phyloP scores from a whole-genome alignment of 1,140 invertebrate species.

The Orchesella cincta region DNA sequence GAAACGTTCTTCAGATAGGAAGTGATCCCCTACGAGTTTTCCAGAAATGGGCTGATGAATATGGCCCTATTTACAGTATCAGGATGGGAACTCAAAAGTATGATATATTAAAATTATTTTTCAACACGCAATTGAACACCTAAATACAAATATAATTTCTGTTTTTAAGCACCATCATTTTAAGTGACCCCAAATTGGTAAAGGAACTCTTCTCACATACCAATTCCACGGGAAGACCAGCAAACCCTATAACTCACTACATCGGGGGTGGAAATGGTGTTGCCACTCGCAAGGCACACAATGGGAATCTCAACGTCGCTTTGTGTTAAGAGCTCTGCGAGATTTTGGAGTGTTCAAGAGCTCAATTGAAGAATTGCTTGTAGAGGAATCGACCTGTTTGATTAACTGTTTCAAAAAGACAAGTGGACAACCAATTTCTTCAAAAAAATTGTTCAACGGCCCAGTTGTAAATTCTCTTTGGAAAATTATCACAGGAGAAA shows the following conservation, averaged over 20 bases:
- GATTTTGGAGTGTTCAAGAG: too few relatives aligned
- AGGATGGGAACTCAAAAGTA: background rate
- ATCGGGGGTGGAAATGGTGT: background rate
- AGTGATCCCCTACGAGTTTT: background rate
- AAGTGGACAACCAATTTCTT: background rate
- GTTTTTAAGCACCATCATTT: background rate
- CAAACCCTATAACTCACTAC: background rate
- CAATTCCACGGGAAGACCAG: background rate
- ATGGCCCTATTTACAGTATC: background rate
- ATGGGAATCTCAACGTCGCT: background rate
- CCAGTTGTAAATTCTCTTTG: conserved; percentile 14
- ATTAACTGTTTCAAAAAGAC: background rate
- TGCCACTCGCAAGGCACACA: background rate
- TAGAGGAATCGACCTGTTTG: background rate
- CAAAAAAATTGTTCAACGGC: background rate
- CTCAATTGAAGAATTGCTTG: background rate
- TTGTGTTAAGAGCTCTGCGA: background rate
- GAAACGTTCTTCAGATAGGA: background rate
- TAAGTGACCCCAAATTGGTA: background rate
- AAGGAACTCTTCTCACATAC: background rate
- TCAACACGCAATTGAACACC: background rate
- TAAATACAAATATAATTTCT: background rate
- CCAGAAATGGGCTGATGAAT: background rate
- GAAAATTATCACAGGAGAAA: conserved; percentile 2
- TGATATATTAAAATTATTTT: background rate